These are phyloP conservation scores for Choristoneura fumiferana DNA, from an alignment of 1,140 invertebrate species.

Conservation along the genomic window DNA sequence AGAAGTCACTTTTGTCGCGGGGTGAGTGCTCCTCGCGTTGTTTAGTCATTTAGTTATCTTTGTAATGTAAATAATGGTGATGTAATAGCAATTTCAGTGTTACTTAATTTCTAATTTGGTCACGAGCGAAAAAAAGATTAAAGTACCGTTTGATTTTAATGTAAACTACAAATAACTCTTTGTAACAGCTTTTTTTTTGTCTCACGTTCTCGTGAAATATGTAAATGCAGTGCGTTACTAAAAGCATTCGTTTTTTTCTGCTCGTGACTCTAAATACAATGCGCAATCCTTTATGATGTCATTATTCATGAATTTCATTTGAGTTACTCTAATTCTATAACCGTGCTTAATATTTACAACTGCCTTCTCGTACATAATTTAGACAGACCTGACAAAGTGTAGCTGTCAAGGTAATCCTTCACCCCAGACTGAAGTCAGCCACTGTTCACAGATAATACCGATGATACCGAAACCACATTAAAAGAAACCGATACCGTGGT, in stretches of 20 bases:
- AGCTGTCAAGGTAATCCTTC: not conserved
- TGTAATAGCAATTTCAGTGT: too few relatives aligned
- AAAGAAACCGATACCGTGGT: constrained; percentile 46
- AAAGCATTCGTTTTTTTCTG: constrained; percentile 63
- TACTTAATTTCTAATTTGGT: constrained; percentile 76
- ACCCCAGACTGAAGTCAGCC: not conserved
- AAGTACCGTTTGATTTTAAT: too few relatives aligned
- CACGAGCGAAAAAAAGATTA: constrained; percentile 44
- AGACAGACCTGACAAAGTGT: constrained; percentile 77
- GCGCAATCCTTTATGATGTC: constrained; percentile 33
- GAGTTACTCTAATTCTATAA: not conserved
- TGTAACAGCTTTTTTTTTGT: constrained; percentile 53
- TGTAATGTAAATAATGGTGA: too few relatives aligned
- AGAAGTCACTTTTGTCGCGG: too few relatives aligned
- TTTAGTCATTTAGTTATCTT: too few relatives aligned
- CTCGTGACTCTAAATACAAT: too few relatives aligned
- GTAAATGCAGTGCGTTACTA: constrained; percentile 42
- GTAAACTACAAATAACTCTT: too few relatives aligned
- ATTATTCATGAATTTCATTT: not conserved
- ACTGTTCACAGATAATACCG: constrained; percentile 63
- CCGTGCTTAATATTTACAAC: not conserved
- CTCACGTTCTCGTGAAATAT: too few relatives aligned
- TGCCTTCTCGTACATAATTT: not conserved
- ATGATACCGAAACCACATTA: constrained; percentile 56
- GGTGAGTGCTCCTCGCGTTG: too few relatives aligned